Evolutionary conservation across 1,140 invertebrate genomes (phyloP).

Genomic region (Heliconius hewitsoni): DNA sequence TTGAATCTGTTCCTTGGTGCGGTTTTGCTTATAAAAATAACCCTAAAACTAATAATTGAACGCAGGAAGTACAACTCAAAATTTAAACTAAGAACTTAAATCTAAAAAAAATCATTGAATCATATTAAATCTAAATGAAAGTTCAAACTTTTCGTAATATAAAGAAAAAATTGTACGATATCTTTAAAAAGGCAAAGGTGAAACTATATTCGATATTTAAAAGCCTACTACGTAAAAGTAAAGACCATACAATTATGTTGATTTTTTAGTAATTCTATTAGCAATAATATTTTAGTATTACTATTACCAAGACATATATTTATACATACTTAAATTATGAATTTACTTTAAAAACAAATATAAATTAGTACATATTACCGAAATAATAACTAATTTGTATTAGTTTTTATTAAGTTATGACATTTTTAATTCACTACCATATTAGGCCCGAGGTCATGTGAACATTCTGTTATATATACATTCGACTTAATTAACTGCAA

Average conservation of each 20-base stretch:
- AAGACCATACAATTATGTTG: not conserved
- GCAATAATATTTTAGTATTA: not conserved
- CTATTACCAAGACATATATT: not conserved
- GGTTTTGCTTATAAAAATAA: constrained; percentile 34
- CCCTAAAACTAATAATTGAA: constrained; percentile 72
- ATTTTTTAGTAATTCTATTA: not conserved
- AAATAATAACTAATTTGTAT: not conserved
- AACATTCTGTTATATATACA: too few relatives aligned
- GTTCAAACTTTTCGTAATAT: constrained; percentile 16
- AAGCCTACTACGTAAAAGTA: not conserved
- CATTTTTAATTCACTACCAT: too few relatives aligned
- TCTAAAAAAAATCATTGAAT: constrained; percentile 16
- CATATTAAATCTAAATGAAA: not conserved
- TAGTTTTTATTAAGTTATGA: too few relatives aligned
- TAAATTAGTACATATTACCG: not conserved
- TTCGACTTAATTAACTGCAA: too few relatives aligned
- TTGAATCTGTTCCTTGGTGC: constrained; percentile 17
- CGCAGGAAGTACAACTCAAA: constrained; percentile 63
- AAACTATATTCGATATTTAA: not conserved
- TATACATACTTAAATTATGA: not conserved
- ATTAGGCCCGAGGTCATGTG: too few relatives aligned
- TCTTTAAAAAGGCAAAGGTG: not conserved
- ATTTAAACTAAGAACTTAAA: constrained; percentile 23
- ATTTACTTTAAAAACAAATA: not conserved
- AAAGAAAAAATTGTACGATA: not conserved